phyloP scores from a whole-genome alignment of 2,113 vertebrate species.

The Hypocryptadius cinnamomeus region DNA sequence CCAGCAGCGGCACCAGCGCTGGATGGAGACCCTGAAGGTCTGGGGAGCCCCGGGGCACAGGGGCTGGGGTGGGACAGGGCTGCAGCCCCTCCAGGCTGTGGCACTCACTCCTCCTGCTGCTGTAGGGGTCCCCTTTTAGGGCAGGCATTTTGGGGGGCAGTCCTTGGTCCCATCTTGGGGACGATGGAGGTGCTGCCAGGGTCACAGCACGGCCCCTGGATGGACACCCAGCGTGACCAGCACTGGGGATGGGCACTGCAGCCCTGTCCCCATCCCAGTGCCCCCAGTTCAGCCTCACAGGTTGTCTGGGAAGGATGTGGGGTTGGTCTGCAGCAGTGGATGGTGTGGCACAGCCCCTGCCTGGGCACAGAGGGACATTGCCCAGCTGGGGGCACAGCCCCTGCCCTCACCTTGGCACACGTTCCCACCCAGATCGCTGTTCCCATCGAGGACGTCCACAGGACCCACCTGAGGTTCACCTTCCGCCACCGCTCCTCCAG shows the following conservation, averaged over 20 bases:
- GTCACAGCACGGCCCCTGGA: not conserved
- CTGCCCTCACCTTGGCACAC: not conserved
- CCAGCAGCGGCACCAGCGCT: slow-evolving; percentile 61
- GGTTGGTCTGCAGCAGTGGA: not conserved
- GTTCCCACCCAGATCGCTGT: slow-evolving; percentile 79
- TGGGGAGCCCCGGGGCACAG: rapidly evolving
- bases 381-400: not conserved
- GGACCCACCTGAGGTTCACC: slow-evolving; percentile 91
- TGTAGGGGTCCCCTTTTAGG: not conserved
- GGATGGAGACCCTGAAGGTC: slow-evolving; percentile 67
- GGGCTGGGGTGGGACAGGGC: not conserved
- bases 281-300: not conserved
- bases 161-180: rapidly evolving
- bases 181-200: rapidly evolving
- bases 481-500: slow-evolving; percentile 93
- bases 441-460: slow-evolving; percentile 94
- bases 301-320: not conserved
- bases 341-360: rapidly evolving
- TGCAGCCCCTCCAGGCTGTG: not conserved
- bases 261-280: too few relatives aligned
- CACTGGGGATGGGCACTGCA: rapidly evolving
- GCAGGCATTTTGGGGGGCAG: not conserved
- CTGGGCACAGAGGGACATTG: not conserved
- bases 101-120: rapidly evolving
- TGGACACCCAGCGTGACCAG: too few relatives aligned